Conservation (phyloP, 1,140 invertebrate species). For the Rhopalosiphum maidis region DNA sequence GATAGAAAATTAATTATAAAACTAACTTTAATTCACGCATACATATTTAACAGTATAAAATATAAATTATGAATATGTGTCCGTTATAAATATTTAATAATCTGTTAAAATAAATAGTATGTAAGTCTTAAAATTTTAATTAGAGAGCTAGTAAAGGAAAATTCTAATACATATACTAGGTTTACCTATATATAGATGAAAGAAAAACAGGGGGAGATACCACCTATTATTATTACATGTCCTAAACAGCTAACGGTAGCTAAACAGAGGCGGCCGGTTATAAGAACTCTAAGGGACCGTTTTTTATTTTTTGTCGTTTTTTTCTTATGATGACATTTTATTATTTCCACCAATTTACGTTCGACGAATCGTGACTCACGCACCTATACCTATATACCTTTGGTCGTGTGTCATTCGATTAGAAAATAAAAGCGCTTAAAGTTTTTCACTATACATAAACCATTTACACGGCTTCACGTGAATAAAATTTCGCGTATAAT, state of each 20-base stretch:
- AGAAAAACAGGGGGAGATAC: not conserved
- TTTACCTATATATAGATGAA: not conserved
- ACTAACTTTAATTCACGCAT: not conserved
- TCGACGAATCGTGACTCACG: slow-evolving; percentile 10
- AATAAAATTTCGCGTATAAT: not conserved
- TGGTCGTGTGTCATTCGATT: not conserved
- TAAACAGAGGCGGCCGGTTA: not conserved
- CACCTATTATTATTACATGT: not conserved
- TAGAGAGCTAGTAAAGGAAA: not conserved
- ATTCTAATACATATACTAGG: no score
- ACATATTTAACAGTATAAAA: not conserved
- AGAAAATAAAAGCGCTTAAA: slow-evolving; percentile 12
- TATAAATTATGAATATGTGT: not conserved
- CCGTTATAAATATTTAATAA: not conserved
- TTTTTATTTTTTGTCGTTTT: not conserved
- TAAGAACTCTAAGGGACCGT: not conserved
- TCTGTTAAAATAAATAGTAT: not conserved
- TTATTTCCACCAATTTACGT: slow-evolving; percentile 1
- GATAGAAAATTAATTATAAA: not conserved
- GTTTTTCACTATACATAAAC: not conserved
- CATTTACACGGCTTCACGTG: not conserved
- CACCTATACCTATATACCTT: not conserved
- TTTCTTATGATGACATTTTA: not conserved
- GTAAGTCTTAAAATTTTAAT: not conserved
- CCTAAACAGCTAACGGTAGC: not conserved